Base-by-base conservation (phyloP, 2,113 vertebrate species). In the Engraulis encrasicolus region DNA sequence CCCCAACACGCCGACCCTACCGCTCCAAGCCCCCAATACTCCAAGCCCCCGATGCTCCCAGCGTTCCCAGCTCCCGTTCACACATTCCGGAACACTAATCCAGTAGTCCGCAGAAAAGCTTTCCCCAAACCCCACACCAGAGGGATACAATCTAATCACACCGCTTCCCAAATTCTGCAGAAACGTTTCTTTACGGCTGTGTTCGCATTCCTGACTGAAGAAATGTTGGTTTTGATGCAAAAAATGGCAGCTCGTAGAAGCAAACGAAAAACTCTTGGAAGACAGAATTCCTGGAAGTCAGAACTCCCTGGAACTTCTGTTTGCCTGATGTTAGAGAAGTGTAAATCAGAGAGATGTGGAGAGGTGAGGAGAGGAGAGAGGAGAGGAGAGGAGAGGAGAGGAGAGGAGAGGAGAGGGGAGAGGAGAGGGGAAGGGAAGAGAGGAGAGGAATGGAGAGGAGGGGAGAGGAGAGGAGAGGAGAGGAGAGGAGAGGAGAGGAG, bases 81-180 rank as follows among this genome's bases (percentile, higher is more conserved):
- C 54, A 80, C 82, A 77, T 87, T 89, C 86, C 86, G 84, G 82
- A 37, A 50, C 80, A 50, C 50, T 34, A 50, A 37, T 87, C 84
- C 84, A 85, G 79, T 71, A 81, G 84, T 87, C 86, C 83, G 84
- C 81, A 23, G 74, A 85, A 85, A n/a, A 87, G 86, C 86, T 84
- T 74, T 85, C 83, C 61, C 80, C n/a, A n/a, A 87, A 82, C 37
- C 23, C 79, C 79, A 78, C 71, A 66, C 78, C 84, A 9, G 61
- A 27, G 27, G 14, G 20, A 50, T n/a, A 49, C 58, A 83, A 83
- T 48, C 81, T 54, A 7, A 48, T 27, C 27, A 23, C 79, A 82
- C 81, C 37, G 38, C 45, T 80, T 36, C 15, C 2, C 9, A 40
- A 87, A 83, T 38, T 15, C 71, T 23, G 38, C 58, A 52, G 15